These are phyloP conservation scores for Trididemnum nubilum DNA, from an alignment of 23 tunicate species.

Conservation along the genomic window DNA sequence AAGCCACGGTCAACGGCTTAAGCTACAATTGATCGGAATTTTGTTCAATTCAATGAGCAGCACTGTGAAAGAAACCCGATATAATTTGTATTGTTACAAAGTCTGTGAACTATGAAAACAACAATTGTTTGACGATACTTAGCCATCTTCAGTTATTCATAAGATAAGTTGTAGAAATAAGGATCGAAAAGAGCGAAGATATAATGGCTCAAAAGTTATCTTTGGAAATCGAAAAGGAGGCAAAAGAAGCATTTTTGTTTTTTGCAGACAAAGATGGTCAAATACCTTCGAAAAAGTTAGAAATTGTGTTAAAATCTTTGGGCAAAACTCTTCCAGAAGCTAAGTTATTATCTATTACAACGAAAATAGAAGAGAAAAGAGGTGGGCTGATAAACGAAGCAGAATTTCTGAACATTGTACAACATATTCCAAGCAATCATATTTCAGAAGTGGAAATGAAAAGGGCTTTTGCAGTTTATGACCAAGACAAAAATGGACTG, in stretches of 20 bases:
- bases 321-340: neutral
- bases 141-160: too few species aligned
- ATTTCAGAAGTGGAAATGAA: neutral
- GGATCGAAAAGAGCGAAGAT: too few species aligned
- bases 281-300: neutral
- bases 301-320: neutral
- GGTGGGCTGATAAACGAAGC: neutral
- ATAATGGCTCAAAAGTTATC: neutral
- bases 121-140: too few species aligned
- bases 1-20: too few species aligned
- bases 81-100: too few species aligned
- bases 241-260: slow-evolving; percentile 6
- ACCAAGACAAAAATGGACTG: neutral
- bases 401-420: neutral
- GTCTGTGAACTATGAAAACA: too few species aligned
- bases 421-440: neutral
- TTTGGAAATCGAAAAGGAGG: neutral
- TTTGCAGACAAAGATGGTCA: slow-evolving; percentile 20
- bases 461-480: neutral
- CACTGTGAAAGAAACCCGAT: too few species aligned
- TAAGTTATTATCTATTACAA: neutral
- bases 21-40: too few species aligned
- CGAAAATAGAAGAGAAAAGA: neutral
- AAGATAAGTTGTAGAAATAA: too few species aligned
- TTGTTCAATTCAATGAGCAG: too few species aligned